Conservation (phyloP, 2,888 invertebrate genomes). For the Magallana nippona region DNA sequence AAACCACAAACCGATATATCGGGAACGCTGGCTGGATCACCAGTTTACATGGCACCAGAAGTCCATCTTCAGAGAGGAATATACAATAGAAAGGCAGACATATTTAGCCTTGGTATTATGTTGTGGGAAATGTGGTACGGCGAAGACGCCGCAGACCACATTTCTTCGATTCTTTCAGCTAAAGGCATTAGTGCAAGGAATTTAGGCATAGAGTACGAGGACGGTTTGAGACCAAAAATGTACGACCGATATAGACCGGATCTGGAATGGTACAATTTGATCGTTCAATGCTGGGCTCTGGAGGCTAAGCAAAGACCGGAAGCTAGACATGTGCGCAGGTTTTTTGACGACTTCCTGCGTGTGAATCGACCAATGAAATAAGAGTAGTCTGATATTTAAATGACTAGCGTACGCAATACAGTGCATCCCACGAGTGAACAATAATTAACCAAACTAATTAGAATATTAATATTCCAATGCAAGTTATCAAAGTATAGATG, state of each 20-base stretch:
- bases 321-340: slow-evolving; percentile 37
- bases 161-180: slow-evolving; percentile 52
- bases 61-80: slow-evolving; percentile 57
- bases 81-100: slow-evolving; percentile 64
- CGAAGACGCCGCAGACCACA: slow-evolving; percentile 63
- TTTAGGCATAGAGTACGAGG: slow-evolving; percentile 52
- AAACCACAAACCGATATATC: slow-evolving; percentile 64
- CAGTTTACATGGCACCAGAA: slow-evolving; percentile 69
- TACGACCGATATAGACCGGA: slow-evolving; percentile 55
- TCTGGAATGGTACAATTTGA: slow-evolving; percentile 57
- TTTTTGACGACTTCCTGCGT: slow-evolving; percentile 40
- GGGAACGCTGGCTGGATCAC: slow-evolving; percentile 64
- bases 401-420: too few relatives aligned
- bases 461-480: too few relatives aligned
- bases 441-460: too few relatives aligned
- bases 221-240: slow-evolving; percentile 49
- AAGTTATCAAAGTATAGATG: too few relatives aligned
- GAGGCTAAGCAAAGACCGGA: slow-evolving; percentile 55
- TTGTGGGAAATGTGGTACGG: slow-evolving; percentile 73
- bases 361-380: not conserved
- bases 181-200: not conserved
- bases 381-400: not conserved
- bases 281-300: slow-evolving; percentile 59
- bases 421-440: too few relatives aligned
- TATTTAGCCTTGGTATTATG: slow-evolving; percentile 61